These are phyloP conservation scores for Phalacrocorax aristotelis DNA, from an alignment of 2,113 vertebrate species.

Conservation along the genomic window DNA sequence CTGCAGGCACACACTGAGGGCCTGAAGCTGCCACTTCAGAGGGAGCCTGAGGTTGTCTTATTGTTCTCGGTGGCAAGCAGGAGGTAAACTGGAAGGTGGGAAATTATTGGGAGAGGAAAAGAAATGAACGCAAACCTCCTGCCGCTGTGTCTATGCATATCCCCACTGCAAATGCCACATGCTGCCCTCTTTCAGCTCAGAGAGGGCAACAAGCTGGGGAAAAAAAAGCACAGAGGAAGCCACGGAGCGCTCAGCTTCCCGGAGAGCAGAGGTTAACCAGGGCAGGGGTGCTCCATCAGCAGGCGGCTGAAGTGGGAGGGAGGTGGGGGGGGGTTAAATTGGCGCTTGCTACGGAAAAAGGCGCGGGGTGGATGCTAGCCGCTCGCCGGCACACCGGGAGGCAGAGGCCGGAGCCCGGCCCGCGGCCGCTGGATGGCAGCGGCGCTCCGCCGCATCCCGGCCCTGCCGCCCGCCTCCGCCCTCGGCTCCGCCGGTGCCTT, in stretches of 20 bases:
- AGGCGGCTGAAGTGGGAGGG: fast-evolving
- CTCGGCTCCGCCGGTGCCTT: background rate
- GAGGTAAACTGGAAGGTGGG: too few species aligned
- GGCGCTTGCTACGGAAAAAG: fast-evolving
- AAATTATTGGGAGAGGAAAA: background rate
- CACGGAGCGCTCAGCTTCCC: fast-evolving
- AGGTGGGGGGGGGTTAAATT: fast-evolving
- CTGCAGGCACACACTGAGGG: background rate
- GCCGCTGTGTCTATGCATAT: fast-evolving
- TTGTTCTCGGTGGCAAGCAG: too few species aligned
- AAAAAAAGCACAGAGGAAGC: fast-evolving
- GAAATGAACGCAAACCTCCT: too few species aligned
- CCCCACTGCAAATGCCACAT: fast-evolving
- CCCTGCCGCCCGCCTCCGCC: background rate
- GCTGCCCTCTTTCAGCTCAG: background rate
- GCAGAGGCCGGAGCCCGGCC: background rate
- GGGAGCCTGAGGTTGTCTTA: too few species aligned
- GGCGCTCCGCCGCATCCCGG: background rate
- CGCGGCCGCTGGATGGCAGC: conserved; percentile 50
- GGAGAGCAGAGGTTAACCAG: fast-evolving
- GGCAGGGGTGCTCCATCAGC: background rate
- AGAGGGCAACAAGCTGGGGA: background rate
- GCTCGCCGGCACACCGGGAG: fast-evolving
- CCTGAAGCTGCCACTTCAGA: background rate
- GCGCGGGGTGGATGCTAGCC: fast-evolving